These are phyloP conservation scores for Pedetes capensis DNA, from an alignment of 2,113 vertebrate genomes.

Conservation along the genomic window DNA sequence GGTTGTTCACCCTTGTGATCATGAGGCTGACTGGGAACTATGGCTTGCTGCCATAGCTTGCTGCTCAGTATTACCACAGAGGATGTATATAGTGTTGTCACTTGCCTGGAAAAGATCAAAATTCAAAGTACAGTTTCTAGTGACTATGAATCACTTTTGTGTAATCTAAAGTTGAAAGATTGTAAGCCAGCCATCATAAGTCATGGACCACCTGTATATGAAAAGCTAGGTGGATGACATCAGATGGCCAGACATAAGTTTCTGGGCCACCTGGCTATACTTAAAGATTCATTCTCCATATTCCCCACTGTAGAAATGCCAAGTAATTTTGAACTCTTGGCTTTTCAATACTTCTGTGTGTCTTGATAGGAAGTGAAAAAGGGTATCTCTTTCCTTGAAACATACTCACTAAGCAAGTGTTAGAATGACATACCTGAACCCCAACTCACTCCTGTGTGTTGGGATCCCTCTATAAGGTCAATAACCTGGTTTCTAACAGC, in stretches of 20 bases:
- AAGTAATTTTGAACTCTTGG: neutral
- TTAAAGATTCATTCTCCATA: neutral
- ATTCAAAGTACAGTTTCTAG: neutral
- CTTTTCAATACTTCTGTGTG: neutral
- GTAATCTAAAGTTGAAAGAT: neutral
- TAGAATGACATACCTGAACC: too few relatives aligned
- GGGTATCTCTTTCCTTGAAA: neutral
- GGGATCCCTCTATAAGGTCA: neutral
- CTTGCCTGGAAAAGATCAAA: neutral
- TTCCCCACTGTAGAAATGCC: neutral
- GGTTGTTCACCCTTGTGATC: neutral
- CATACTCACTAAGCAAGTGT: neutral
- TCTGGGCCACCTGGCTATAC: neutral
- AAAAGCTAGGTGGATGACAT: neutral
- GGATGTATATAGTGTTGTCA: too few relatives aligned
- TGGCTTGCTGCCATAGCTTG: neutral
- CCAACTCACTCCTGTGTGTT: accelerated
- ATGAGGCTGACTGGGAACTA: neutral
- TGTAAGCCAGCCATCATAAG: neutral
- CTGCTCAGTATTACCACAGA: neutral
- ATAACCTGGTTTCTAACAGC: neutral
- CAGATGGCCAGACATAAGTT: neutral
- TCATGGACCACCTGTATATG: neutral
- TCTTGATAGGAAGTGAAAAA: neutral
- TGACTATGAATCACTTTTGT: neutral